Percentiles rank a stretch among this genome's conserved stretches.
phyloP scores from a whole-genome alignment of 1,140 invertebrate genomes.

The Drosophila sulfurigaster region DNA sequence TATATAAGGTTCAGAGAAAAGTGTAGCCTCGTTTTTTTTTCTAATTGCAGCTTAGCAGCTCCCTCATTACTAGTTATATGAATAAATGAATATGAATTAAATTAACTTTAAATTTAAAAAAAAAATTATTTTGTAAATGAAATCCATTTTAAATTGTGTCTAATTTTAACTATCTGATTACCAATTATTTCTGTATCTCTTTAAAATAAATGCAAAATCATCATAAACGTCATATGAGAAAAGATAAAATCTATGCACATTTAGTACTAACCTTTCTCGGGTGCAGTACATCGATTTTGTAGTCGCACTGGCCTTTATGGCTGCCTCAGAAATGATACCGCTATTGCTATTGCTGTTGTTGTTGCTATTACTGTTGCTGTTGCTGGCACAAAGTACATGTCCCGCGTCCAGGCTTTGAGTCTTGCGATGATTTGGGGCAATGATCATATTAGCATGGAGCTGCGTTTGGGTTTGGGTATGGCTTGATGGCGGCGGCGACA shows the following conservation, averaged over 20 bases:
- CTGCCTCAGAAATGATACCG: constrained; percentile 67
- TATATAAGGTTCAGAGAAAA: too few relatives aligned
- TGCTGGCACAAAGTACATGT: constrained; percentile 71
- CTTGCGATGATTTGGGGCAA: constrained; percentile 89
- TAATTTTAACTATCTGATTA: too few relatives aligned
- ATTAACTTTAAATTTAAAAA: constrained; percentile 10
- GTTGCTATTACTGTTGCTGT: constrained; percentile 9
- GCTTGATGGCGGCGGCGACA: constrained; percentile 54
- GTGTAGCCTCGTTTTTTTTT: too few relatives aligned
- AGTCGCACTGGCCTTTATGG: constrained; percentile 78
- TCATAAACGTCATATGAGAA: too few relatives aligned
- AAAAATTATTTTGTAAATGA: too few relatives aligned
- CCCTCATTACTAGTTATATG: too few relatives aligned
- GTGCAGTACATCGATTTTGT: constrained; percentile 74
- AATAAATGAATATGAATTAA: constrained; percentile 47
- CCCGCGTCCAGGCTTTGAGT: constrained; percentile 92
- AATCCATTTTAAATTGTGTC: too few relatives aligned
- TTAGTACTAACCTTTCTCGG: constrained; percentile 65
- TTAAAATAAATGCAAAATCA: too few relatives aligned
- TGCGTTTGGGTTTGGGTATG: constrained; percentile 57
- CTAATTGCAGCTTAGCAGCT: too few relatives aligned
- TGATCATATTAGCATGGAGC: constrained; percentile 72
- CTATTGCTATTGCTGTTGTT: constrained; percentile 37
- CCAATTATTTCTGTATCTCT: too few relatives aligned
- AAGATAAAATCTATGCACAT: neutral